These are phyloP conservation scores for Agrochola litura DNA, from an alignment of 2,888 invertebrate species.

Conservation along the genomic window DNA sequence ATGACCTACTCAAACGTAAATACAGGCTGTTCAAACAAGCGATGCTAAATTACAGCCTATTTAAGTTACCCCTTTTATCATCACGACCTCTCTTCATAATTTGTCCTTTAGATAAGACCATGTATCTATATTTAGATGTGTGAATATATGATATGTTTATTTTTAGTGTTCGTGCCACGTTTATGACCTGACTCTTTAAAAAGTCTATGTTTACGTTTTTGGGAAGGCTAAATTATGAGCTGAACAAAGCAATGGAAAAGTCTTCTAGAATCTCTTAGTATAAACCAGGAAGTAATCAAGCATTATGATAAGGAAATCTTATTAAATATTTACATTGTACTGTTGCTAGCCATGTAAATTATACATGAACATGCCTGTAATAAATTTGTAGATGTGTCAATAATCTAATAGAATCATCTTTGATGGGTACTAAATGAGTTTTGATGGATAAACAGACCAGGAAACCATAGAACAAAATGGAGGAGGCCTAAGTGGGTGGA, in stretches of 20 bases:
- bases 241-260: background rate
- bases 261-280: background rate
- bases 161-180: constrained; percentile 35
- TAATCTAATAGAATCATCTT: background rate
- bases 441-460: background rate
- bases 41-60: constrained; percentile 48
- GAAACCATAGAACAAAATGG: background rate
- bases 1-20: constrained; percentile 14
- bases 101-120: constrained; percentile 62
- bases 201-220: constrained; percentile 30
- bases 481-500: too few species aligned
- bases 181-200: constrained; percentile 25
- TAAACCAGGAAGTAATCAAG: constrained; percentile 32
- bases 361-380: constrained; percentile 6
- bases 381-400: background rate
- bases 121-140: constrained; percentile 48
- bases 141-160: constrained; percentile 48
- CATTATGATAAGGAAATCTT: constrained; percentile 13
- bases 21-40: constrained; percentile 32
- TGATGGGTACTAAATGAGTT: background rate
- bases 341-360: constrained; percentile 22
- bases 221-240: constrained; percentile 8
- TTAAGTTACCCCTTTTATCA: constrained; percentile 55
- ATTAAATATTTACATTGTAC: background rate
- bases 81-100: constrained; percentile 58